Percentiles rank a stretch among this genome's conserved stretches.
Conservation (phyloP, 2,888 invertebrate species). For the Pemphredon lugubris region DNA sequence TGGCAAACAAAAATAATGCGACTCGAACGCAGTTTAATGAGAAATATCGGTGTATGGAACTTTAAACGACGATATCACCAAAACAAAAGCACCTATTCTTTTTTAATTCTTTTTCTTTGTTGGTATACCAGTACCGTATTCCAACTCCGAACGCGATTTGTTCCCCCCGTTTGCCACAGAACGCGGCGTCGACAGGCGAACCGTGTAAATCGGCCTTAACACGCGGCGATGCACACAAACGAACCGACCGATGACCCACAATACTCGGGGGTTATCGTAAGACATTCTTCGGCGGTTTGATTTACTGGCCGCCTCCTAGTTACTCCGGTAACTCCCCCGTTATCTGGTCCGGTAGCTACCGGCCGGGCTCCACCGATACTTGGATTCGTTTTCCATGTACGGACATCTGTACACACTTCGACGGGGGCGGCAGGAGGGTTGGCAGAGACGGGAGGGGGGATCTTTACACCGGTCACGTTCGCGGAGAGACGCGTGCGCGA, state of each 20-base stretch:
- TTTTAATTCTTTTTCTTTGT: too few species aligned
- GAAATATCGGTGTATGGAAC: too few species aligned
- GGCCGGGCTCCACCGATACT: neutral
- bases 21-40: too few species aligned
- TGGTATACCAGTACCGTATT: too few species aligned
- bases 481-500: neutral
- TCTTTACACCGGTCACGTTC: slow-evolving; percentile 9
- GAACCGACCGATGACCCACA: slow-evolving; percentile 58
- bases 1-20: too few species aligned
- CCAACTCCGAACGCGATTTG: too few species aligned
- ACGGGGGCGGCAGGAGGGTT: too few species aligned
- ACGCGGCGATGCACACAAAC: slow-evolving; percentile 5
- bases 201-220: neutral
- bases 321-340: slow-evolving; percentile 33
- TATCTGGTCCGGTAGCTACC: slow-evolving; percentile 30
- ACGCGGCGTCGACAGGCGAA: too few species aligned
- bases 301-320: slow-evolving; percentile 52
- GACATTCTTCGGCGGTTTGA: slow-evolving; percentile 64
- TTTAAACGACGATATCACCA: too few species aligned
- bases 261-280: slow-evolving; percentile 67
- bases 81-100: too few species aligned
- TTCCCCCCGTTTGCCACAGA: too few species aligned
- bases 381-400: slow-evolving; percentile 32
- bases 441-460: neutral
- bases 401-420: neutral